A percentile compares a stretch with the other conserved stretches of the same genome.
These are phyloP conservation scores for Melanotaenia maccullochi DNA, from an alignment of 2,797 vertebrate genomes.

Conservation along the genomic window DNA sequence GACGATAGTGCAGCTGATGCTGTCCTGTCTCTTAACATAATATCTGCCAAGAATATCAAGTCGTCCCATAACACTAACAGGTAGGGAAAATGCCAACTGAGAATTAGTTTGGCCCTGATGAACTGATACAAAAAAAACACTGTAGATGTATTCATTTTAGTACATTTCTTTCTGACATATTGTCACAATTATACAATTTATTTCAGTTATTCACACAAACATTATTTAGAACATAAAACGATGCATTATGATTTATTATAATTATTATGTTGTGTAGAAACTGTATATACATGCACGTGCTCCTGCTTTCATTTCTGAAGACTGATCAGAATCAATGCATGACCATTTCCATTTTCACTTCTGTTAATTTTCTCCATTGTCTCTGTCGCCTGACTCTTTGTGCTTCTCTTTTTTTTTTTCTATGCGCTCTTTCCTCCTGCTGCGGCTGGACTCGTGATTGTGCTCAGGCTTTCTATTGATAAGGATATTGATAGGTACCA, in stretches of 20 bases:
- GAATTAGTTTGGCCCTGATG: background rate
- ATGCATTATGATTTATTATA: background rate
- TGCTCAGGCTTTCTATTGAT: conserved; percentile 98
- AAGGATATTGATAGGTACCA: conserved; percentile 99
- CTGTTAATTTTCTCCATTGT: conserved; percentile 69
- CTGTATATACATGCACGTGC: conserved; percentile 7
- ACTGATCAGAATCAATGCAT: conserved; percentile 51
- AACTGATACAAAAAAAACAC: background rate
- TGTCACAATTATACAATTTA: background rate
- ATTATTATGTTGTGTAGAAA: background rate
- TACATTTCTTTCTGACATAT: background rate
- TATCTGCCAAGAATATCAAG: conserved; percentile 97
- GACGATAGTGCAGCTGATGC: conserved; percentile 92
- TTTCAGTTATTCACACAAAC: background rate
- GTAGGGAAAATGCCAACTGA: conserved; percentile 63
- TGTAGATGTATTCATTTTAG: background rate
- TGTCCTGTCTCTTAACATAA: conserved; percentile 95
- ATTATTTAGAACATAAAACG: background rate
- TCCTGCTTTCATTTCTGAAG: conserved; percentile 27
- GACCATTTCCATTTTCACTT: conserved; percentile 54
- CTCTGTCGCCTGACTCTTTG: conserved; percentile 77
- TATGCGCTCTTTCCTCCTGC: conserved; percentile 75
- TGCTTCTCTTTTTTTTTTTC: conserved; percentile 69
- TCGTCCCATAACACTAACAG: conserved; percentile 95
- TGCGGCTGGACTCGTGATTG: conserved; percentile 88